Conservation (phyloP, 2,888 invertebrate genomes). For the Chromoteleia sp. region DNA sequence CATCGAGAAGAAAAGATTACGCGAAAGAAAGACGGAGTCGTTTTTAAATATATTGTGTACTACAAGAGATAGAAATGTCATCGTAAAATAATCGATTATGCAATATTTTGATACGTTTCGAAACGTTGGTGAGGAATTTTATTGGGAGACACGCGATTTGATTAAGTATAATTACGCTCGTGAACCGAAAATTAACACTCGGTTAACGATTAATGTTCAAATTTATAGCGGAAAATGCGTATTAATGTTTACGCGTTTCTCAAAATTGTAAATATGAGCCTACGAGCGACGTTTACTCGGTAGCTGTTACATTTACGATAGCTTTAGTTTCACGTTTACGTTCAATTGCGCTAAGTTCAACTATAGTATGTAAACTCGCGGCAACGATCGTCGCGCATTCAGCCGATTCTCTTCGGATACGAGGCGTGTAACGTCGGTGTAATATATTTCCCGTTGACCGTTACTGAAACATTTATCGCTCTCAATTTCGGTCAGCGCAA, state of each 20-base stretch:
- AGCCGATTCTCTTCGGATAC: too few species aligned
- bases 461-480: conserved; percentile 2
- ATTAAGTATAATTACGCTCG: conserved; percentile 8
- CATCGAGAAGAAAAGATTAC: too few species aligned
- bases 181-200: conserved; percentile 13
- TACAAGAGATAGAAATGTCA: too few species aligned
- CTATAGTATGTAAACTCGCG: conserved; percentile 19
- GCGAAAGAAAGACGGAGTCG: too few species aligned
- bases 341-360: conserved; percentile 34
- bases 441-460: too few species aligned
- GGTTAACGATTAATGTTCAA: neutral
- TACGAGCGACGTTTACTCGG: conserved; percentile 29
- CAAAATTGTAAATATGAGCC: conserved; percentile 25
- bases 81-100: too few species aligned
- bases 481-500: neutral
- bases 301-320: conserved; percentile 29
- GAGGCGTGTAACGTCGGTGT: too few species aligned
- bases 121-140: too few species aligned
- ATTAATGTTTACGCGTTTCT: conserved; percentile 27
- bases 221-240: conserved; percentile 10
- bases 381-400: conserved; percentile 3
- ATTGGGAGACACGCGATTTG: too few species aligned
- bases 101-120: too few species aligned
- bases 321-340: conserved; percentile 32
- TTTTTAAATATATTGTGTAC: too few species aligned